These are phyloP conservation scores for Agriopis aurantiaria DNA, from an alignment of 2,888 invertebrate species.

Conservation along the genomic window DNA sequence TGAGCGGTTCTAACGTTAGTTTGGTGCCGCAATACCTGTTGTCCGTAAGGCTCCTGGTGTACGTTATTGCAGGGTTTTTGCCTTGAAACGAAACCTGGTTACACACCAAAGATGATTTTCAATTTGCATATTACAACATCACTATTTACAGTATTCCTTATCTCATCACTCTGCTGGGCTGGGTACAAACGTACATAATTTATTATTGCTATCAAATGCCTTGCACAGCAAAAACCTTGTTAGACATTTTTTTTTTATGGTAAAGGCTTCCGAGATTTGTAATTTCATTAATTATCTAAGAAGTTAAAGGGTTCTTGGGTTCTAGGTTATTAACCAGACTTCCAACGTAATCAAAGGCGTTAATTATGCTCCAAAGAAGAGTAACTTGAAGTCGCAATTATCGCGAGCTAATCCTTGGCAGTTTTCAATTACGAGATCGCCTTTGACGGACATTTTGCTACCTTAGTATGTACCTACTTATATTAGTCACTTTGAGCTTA, in stretches of 20 bases:
- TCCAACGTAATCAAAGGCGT: constrained; percentile 28
- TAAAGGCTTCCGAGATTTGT: constrained; percentile 1
- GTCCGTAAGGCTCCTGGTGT: too few relatives aligned
- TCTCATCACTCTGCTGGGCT: too few relatives aligned
- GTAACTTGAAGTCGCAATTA: constrained; percentile 27
- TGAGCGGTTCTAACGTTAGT: too few relatives aligned
- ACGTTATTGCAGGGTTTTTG: too few relatives aligned
- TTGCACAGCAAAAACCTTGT: not conserved
- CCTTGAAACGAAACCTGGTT: too few relatives aligned
- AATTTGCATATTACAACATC: too few relatives aligned
- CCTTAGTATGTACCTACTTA: too few relatives aligned
- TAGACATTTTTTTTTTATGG: constrained; percentile 7
- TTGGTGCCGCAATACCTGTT: too few relatives aligned
- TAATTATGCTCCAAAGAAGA: constrained; percentile 21
- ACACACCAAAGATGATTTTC: too few relatives aligned
- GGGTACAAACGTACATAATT: too few relatives aligned
- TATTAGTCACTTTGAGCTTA: not conserved
- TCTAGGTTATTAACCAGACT: constrained; percentile 22
- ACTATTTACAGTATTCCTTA: too few relatives aligned
- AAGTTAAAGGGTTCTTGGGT: constrained; percentile 18
- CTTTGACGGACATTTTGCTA: constrained; percentile 21
- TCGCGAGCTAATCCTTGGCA: constrained; percentile 8
- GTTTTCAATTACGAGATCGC: constrained; percentile 24
- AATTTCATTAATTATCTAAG: constrained; percentile 20
- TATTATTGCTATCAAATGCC: not conserved